phyloP scores from a whole-genome alignment of 2,888 invertebrate species.

The Torymus aiolomorphi region DNA sequence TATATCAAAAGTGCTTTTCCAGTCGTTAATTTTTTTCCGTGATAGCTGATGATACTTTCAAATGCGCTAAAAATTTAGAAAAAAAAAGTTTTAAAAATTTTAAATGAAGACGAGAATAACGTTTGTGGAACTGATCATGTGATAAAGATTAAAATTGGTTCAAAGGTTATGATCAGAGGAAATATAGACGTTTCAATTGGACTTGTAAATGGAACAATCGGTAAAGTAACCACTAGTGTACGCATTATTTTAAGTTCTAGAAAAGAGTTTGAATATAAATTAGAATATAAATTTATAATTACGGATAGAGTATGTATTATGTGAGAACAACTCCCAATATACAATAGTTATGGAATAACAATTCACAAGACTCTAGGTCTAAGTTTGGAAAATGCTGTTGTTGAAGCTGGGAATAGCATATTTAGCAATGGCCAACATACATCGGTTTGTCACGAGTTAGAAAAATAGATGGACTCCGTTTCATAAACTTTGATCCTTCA shows the following conservation, averaged over 20 bases:
- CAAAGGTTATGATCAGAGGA: neutral
- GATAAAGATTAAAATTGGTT: constrained; percentile 12
- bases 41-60: constrained; percentile 10
- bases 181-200: constrained; percentile 57
- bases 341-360: no score
- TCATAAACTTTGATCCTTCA: constrained; percentile 7
- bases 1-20: no score
- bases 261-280: constrained; percentile 37
- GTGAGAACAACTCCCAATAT: neutral
- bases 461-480: neutral
- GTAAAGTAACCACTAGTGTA: constrained; percentile 54
- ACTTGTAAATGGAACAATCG: constrained; percentile 63
- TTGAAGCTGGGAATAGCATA: neutral
- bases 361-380: no score
- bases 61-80: constrained; percentile 1
- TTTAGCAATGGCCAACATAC: neutral
- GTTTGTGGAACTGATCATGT: neutral
- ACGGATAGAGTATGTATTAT: constrained; percentile 56
- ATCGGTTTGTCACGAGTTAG: neutral
- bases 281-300: constrained; percentile 61
- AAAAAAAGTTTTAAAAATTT: no score
- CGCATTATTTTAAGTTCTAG: constrained; percentile 53
- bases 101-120: neutral
- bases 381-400: neutral
- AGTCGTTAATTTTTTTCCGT: no score